Percentiles rank a stretch among this genome's conserved stretches.
Conservation (phyloP, 2,113 vertebrate genomes). For the Eptesicus fuscus region DNA sequence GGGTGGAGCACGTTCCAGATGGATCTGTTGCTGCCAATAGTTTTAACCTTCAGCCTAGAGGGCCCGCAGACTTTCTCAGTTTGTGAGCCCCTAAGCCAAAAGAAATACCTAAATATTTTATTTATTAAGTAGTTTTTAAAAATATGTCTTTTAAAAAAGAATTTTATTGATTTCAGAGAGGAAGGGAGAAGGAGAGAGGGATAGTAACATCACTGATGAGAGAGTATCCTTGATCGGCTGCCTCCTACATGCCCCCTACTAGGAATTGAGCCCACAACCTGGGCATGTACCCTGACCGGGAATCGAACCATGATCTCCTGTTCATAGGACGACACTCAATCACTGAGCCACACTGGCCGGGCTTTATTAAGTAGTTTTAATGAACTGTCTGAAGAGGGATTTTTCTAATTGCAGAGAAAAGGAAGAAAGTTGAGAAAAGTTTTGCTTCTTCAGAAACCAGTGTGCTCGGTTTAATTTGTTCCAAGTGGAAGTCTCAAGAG, state of each 20-base stretch:
- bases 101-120: background rate
- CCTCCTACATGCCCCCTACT: too few relatives aligned
- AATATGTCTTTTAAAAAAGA: too few relatives aligned
- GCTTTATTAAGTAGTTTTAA: background rate
- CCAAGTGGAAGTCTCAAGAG: background rate
- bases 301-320: too few relatives aligned
- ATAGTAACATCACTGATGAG: too few relatives aligned
- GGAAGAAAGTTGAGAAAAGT: background rate
- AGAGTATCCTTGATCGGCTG: too few relatives aligned
- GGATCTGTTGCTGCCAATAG: background rate
- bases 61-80: background rate
- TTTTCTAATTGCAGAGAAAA: background rate
- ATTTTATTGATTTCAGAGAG: too few relatives aligned
- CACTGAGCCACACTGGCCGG: too few relatives aligned
- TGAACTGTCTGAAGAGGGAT: background rate
- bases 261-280: too few relatives aligned
- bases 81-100: background rate
- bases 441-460: background rate
- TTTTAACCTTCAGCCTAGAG: background rate
- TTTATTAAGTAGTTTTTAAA: background rate
- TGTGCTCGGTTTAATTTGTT: background rate
- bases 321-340: too few relatives aligned
- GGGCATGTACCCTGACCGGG: too few relatives aligned
- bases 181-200: too few relatives aligned
- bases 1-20: background rate